A percentile compares a stretch with the other conserved stretches of the same genome.
These are phyloP conservation scores for Brachyistius frenatus DNA, from an alignment of 2,113 vertebrate genomes.

Conservation along the genomic window DNA sequence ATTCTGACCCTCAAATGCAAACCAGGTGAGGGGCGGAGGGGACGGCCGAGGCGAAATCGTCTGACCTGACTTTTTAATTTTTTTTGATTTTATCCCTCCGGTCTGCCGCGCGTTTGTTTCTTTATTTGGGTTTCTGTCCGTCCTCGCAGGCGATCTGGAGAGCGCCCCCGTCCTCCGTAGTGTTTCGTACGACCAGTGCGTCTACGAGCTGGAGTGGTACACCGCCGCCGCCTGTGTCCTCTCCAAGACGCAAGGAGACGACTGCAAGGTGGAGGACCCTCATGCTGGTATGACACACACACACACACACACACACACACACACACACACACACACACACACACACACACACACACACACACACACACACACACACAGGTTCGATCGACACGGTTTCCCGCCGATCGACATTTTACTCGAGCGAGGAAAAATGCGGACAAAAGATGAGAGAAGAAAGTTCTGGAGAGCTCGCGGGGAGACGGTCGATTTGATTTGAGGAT, in stretches of 20 bases:
- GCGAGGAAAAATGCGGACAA: not conserved
- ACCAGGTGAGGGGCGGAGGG: conserved; percentile 83
- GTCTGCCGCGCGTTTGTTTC: not conserved
- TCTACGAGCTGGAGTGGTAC: conserved; percentile 92
- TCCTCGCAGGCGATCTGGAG: conserved; percentile 88
- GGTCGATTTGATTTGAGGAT: too few species aligned
- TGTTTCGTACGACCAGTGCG: conserved; percentile 77
- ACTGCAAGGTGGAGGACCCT: conserved; percentile 91
- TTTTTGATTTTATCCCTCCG: not conserved
- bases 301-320: not conserved
- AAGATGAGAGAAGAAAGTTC: too few species aligned
- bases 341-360: not conserved
- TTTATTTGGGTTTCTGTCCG: not conserved
- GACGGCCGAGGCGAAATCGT: too few species aligned
- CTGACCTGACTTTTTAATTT: not conserved
- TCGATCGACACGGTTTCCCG: not conserved
- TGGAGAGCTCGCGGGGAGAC: too few species aligned
- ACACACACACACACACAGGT: not conserved
- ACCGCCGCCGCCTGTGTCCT: conserved; percentile 93
- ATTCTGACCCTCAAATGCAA: conserved; percentile 91
- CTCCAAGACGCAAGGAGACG: conserved; percentile 87
- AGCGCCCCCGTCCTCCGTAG: conserved; percentile 89
- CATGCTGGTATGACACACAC: conserved; percentile 86
- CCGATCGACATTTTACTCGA: conserved; percentile 6
- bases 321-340: not conserved